Base-by-base conservation (phyloP, 2,113 vertebrate genomes). In the Oxyruncus cristatus region DNA sequence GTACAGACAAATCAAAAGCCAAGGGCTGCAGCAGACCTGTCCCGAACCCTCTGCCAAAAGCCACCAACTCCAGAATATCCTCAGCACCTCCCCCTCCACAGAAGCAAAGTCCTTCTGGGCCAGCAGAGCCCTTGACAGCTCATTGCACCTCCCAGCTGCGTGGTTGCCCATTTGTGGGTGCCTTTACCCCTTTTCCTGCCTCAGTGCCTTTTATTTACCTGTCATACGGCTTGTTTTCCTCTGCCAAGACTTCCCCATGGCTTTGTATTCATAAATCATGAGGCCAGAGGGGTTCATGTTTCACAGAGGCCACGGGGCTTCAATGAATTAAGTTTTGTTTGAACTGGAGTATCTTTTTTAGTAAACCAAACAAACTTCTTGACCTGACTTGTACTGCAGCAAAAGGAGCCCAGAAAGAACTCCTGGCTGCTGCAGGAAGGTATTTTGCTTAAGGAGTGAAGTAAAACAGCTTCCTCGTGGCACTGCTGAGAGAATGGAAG, bases 301-400 rank as follows among this genome's bases (percentile, higher is more conserved):
- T 92, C 96, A 66, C 86, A 91, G 88, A 42, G 95, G 91, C 94
- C 88, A 83, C 4, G 76, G 79, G 83, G 96, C 89, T 97, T 33
- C 89, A 32, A 58, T 83, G 80, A 95, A 93, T 95, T 92, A 67
- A 74, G 68, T 81, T 65, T 89, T 95, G 89, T 95, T 95, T 97
- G 94, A 96, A 84, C 91, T 92, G 28, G 56, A 87, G 76, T 58
- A 84, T 93, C 50, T 80, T 81, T 82, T 89, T 89, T 67, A 96
- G 79, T 8, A 96, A 95, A 44, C 65, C 68, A 95, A 96, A 90
- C 96, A 96, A 93, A 71, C 94, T 81, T 82, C 86, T 71, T 92
- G 96, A 92, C 92, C 94, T 22, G 74, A 78, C 61, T 95, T 79
- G 74, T 85, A 62, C 77, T 37, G 49, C 53, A 53, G 86, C 65